These are phyloP conservation scores for Halcyon senegalensis DNA, from an alignment of 2,113 vertebrate genomes.

Conservation along the genomic window DNA sequence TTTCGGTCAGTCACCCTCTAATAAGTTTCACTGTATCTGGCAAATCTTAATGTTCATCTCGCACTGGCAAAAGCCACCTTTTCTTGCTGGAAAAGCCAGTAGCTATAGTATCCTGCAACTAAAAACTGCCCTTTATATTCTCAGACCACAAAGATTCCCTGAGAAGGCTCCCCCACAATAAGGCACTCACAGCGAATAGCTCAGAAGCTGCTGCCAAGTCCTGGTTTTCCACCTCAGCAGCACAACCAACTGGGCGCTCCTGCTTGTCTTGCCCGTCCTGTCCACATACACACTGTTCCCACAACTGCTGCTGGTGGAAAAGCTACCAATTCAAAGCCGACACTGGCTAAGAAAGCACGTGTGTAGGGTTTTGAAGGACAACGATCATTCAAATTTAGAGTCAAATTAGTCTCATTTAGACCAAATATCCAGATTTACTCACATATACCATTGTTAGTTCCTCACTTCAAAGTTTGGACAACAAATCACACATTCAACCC, in stretches of 20 bases:
- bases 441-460: background rate
- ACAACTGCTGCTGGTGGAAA: background rate
- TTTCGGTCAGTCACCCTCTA: background rate
- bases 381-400: accelerated
- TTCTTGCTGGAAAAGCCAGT: background rate
- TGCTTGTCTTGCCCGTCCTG: background rate
- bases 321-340: background rate
- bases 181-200: accelerated
- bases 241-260: background rate
- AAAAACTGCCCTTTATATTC: background rate
- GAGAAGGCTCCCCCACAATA: background rate
- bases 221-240: background rate
- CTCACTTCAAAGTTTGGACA: background rate
- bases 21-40: accelerated
- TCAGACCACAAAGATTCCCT: background rate
- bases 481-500: background rate
- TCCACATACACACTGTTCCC: background rate
- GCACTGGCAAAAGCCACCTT: background rate
- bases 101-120: accelerated
- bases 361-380: background rate
- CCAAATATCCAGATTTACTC: background rate
- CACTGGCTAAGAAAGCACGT: background rate
- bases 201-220: background rate
- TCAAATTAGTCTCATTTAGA: background rate
- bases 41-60: background rate